Percentiles rank a stretch among this genome's conserved stretches.
Conservation (phyloP, 2,888 invertebrate species). For the Plebejus argus region DNA sequence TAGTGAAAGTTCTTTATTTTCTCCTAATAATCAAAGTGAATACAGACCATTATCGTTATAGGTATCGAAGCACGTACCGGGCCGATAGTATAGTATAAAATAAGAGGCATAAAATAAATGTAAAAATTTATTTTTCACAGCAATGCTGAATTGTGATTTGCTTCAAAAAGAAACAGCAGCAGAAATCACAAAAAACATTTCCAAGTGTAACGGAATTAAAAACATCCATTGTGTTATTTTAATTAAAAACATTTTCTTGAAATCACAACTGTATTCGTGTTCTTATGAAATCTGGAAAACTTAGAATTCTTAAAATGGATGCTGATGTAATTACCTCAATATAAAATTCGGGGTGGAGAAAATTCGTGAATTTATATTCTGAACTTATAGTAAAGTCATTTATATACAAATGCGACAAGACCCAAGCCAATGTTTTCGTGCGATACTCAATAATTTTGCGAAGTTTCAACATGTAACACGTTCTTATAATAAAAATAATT, state of each 20-base stretch:
- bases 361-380: constrained; percentile 73
- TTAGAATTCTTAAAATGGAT: constrained; percentile 29
- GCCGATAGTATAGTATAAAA: not conserved
- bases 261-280: constrained; percentile 12
- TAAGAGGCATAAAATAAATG: not conserved
- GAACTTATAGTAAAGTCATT: constrained; percentile 72
- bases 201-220: not conserved
- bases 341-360: constrained; percentile 59
- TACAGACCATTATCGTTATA: too few species aligned
- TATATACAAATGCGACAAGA: constrained; percentile 76
- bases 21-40: too few species aligned
- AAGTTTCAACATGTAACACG: constrained; percentile 17
- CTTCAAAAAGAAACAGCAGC: not conserved
- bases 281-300: constrained; percentile 8
- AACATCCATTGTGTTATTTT: constrained; percentile 12
- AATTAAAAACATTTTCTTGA: constrained; percentile 22
- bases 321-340: constrained; percentile 48
- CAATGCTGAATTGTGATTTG: not conserved
- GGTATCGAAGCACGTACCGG: too few species aligned
- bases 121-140: not conserved
- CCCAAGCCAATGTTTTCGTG: constrained; percentile 66
- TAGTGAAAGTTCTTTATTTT: too few species aligned
- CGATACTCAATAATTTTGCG: constrained; percentile 60
- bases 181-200: constrained; percentile 5
- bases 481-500: constrained; percentile 18